phyloP scores from a whole-genome alignment of 2,797 vertebrate genomes.

The Microhierax caerulescens region DNA sequence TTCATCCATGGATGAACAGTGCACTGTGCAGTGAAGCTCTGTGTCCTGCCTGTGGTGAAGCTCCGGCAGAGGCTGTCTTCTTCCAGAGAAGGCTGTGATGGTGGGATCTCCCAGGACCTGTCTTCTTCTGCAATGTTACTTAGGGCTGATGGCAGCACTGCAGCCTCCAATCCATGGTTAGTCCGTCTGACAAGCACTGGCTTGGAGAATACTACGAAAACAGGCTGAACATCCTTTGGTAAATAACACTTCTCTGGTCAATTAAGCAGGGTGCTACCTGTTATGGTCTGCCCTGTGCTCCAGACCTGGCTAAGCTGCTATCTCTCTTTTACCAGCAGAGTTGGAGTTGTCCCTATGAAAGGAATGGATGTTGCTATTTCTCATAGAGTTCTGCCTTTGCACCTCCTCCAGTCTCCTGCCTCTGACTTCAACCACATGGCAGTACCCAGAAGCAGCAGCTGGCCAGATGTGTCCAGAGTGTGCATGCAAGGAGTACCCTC shows the following conservation, averaged over 20 bases:
- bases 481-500: background rate
- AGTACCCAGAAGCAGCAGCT: slow-evolving; percentile 13
- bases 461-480: background rate
- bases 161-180: background rate
- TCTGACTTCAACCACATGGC: background rate
- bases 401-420: background rate
- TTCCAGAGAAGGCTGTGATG: background rate
- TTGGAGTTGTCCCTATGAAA: background rate
- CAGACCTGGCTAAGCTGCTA: background rate
- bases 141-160: background rate
- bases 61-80: background rate
- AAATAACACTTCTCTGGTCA: background rate
- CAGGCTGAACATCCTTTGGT: background rate
- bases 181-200: background rate
- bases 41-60: background rate
- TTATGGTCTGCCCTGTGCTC: background rate
- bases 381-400: background rate
- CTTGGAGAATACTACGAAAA: background rate
- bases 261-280: background rate
- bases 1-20: background rate
- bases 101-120: background rate
- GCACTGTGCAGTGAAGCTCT: background rate
- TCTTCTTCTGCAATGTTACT: background rate
- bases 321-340: background rate
- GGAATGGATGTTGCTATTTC: background rate